These are phyloP conservation scores for Spilosoma lubricipeda DNA, from an alignment of 2,888 invertebrate genomes.

Conservation along the genomic window DNA sequence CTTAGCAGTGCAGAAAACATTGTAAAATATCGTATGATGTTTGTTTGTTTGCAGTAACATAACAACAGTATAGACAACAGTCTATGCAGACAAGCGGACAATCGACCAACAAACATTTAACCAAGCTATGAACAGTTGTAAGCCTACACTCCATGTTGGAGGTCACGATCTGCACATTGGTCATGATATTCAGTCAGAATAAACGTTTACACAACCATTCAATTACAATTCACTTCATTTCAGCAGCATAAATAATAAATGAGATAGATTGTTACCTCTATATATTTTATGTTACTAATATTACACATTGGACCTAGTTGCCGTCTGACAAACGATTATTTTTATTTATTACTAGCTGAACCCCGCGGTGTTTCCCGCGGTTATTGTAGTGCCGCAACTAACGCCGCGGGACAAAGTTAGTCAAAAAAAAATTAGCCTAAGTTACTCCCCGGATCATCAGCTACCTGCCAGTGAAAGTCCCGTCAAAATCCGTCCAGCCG, in stretches of 20 bases:
- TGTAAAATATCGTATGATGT: background rate
- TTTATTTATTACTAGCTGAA: too few species aligned
- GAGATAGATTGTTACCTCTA: background rate
- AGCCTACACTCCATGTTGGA: conserved; percentile 2
- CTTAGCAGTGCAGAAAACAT: background rate
- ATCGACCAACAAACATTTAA: conserved; percentile 8
- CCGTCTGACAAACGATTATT: too few species aligned
- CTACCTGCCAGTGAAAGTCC: too few species aligned
- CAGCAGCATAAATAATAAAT: background rate
- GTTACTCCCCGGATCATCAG: too few species aligned
- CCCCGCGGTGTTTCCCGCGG: too few species aligned
- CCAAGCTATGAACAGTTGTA: background rate
- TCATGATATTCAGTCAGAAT: background rate
- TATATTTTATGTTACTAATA: too few species aligned
- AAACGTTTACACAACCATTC: conserved; percentile 3
- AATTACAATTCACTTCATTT: background rate
- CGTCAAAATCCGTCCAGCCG: too few species aligned
- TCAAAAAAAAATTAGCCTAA: too few species aligned
- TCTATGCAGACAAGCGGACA: background rate
- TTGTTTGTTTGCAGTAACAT: background rate
- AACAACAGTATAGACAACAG: background rate
- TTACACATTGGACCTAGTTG: too few species aligned
- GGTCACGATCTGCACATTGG: background rate
- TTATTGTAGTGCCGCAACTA: too few species aligned
- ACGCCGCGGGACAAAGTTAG: too few species aligned